Conservation (phyloP, 2,888 invertebrate genomes). For the Hemistola chrysoprasaria region DNA sequence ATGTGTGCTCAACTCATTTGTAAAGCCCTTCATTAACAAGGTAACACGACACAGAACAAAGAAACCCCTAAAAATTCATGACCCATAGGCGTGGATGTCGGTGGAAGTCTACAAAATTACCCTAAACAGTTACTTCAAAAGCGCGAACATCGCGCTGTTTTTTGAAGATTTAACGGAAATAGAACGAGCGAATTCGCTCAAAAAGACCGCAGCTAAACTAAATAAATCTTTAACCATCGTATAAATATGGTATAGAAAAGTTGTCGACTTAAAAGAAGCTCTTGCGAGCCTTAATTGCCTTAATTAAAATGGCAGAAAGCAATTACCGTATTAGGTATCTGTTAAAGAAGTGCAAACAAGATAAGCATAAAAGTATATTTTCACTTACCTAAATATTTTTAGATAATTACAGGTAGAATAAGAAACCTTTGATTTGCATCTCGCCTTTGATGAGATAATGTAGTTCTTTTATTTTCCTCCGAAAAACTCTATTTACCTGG, state of each 20-base stretch:
- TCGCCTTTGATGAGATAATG: constrained; percentile 14
- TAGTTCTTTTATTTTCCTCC: background rate
- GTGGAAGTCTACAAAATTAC: constrained; percentile 19
- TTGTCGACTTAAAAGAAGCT: too few relatives aligned
- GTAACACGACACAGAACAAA: constrained; percentile 14
- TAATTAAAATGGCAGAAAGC: constrained; percentile 27
- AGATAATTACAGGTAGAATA: too few relatives aligned
- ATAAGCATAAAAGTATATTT: background rate
- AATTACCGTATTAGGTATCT: constrained; percentile 27
- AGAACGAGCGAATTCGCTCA: constrained; percentile 25
- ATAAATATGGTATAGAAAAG: too few relatives aligned
- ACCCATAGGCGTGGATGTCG: constrained; percentile 30
- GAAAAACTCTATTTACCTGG: constrained; percentile 9
- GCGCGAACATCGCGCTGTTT: constrained; percentile 17
- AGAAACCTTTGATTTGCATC: constrained; percentile 2
- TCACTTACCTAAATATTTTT: too few relatives aligned
- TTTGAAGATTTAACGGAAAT: constrained; percentile 27
- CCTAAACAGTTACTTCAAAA: constrained; percentile 15
- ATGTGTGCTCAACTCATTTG: constrained; percentile 20
- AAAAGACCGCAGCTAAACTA: constrained; percentile 15
- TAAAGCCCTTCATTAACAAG: constrained; percentile 25
- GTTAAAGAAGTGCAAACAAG: constrained; percentile 20
- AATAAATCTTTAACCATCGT: constrained; percentile 5
- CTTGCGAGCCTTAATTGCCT: too few relatives aligned
- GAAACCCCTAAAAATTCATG: constrained; percentile 28